A percentile compares a stretch with the other conserved stretches of the same genome.
Evolutionary conservation across 2,888 invertebrate species (phyloP).

Genomic region (Eupithecia insigniata): DNA sequence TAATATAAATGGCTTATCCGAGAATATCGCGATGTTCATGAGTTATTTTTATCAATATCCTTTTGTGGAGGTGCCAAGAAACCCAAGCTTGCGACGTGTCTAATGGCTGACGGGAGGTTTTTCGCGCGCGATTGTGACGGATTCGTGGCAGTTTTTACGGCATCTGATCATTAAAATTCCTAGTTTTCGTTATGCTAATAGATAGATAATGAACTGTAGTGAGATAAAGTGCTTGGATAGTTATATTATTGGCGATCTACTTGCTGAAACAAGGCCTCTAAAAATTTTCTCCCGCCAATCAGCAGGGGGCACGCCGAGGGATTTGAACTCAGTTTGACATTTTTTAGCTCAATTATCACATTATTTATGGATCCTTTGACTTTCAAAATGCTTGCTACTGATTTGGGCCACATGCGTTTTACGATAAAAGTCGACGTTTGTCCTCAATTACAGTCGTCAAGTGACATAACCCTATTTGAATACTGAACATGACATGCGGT

Average conservation of each 20-base stretch:
- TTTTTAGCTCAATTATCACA: constrained; percentile 51
- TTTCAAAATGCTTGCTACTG: constrained; percentile 49
- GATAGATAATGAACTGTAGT: constrained; percentile 59
- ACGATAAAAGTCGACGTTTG: constrained; percentile 61
- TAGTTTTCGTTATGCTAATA: constrained; percentile 54
- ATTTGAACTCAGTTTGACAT: constrained; percentile 55
- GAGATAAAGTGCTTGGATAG: constrained; percentile 54
- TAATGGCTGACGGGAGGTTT: constrained; percentile 82
- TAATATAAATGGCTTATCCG: constrained; percentile 51
- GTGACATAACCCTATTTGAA: constrained; percentile 83
- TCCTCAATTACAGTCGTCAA: constrained; percentile 75
- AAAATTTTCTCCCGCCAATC: constrained; percentile 81
- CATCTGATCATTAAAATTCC: constrained; percentile 71
- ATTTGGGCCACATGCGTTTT: constrained; percentile 48
- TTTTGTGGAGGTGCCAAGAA: constrained; percentile 78
- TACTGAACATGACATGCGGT: constrained; percentile 82
- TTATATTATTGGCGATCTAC: constrained; percentile 47
- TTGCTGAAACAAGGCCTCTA: constrained; percentile 59
- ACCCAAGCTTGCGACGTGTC: constrained; percentile 84
- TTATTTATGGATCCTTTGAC: constrained; percentile 43
- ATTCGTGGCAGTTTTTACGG: constrained; percentile 83
- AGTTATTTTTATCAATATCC: constrained; percentile 82
- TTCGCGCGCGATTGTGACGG: constrained; percentile 84
- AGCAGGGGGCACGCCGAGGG: constrained; percentile 80
- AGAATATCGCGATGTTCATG: constrained; percentile 58